Percentiles rank a stretch among this genome's conserved stretches.
phyloP scores from a whole-genome alignment of 2,113 vertebrate species.

The Lipophrys pholis region DNA sequence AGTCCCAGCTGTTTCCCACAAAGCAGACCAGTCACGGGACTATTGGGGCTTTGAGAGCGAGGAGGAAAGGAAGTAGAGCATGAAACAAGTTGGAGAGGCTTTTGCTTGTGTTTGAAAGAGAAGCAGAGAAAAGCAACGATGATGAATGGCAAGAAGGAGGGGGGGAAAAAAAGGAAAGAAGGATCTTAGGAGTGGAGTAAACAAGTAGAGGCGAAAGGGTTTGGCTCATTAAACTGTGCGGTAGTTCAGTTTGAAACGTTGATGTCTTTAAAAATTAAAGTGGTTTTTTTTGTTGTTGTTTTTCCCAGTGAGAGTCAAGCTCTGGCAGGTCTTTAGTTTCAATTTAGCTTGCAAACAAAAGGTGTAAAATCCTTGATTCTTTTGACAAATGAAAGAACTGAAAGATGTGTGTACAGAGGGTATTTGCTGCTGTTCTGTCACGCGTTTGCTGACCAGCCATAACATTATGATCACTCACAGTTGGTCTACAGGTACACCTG shows the following conservation, averaged over 20 bases:
- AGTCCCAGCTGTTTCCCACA: conserved; percentile 14
- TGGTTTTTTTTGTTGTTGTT: background rate
- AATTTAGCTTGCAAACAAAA: background rate
- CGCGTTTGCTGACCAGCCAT: no score
- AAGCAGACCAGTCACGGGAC: conserved; percentile 17
- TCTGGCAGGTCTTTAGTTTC: conserved; percentile 1
- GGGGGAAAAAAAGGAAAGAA: background rate
- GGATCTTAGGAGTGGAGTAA: conserved; percentile 2
- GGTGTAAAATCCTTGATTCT: background rate
- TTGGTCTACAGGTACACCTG: no score
- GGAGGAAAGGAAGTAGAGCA: conserved; percentile 43
- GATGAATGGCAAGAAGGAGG: conserved; percentile 21
- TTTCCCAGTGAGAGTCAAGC: background rate
- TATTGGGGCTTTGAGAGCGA: conserved; percentile 17
- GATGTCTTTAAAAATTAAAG: conserved; percentile 1
- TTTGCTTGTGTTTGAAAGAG: conserved; percentile 41
- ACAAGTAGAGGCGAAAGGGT: conserved; percentile 2
- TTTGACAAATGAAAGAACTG: no score
- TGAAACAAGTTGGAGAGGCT: conserved; percentile 52
- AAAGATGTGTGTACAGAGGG: no score
- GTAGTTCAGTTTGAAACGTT: background rate
- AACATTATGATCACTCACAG: no score
- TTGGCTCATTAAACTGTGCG: background rate
- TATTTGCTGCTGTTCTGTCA: no score
- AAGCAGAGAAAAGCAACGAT: conserved; percentile 3